phyloP scores from a whole-genome alignment of 2,797 vertebrate species.

The Anolis apletophallus region DNA sequence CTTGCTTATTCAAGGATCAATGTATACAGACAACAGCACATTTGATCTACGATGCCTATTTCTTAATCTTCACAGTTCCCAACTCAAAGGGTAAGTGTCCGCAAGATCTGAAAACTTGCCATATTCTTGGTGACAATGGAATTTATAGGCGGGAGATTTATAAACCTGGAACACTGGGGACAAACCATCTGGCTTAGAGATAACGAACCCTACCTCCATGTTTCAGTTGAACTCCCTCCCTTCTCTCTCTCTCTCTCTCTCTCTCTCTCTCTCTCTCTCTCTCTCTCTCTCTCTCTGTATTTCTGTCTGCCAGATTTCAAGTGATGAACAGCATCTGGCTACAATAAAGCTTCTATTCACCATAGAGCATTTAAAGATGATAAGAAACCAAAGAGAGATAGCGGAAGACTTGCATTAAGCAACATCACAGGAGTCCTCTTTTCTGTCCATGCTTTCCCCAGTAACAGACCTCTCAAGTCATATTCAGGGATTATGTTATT shows the following conservation, averaged over 20 bases:
- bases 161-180: slow-evolving; percentile 65
- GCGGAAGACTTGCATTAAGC: not conserved
- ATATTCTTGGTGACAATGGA: slow-evolving; percentile 70
- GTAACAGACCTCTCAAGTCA: too few species aligned
- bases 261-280: too few species aligned
- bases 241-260: too few species aligned
- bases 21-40: slow-evolving; percentile 60
- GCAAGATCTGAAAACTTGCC: slow-evolving; percentile 69
- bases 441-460: too few species aligned
- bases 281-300: too few species aligned
- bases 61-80: slow-evolving; percentile 73
- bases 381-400: slow-evolving; percentile 11
- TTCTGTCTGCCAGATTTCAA: slow-evolving; percentile 59
- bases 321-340: slow-evolving; percentile 60
- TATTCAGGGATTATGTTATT: too few species aligned
- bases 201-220: slow-evolving; percentile 53
- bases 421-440: not conserved
- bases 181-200: slow-evolving; percentile 19
- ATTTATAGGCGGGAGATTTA: slow-evolving; percentile 73
- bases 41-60: slow-evolving; percentile 67
- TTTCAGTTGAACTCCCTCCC: slow-evolving; percentile 42
- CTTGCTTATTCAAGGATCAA: slow-evolving; percentile 37
- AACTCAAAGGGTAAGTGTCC: slow-evolving; percentile 70
- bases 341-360: slow-evolving; percentile 58
- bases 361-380: slow-evolving; percentile 25